phyloP scores from a whole-genome alignment of 2,113 vertebrate species.

The Cyrtonyx montezumae region DNA sequence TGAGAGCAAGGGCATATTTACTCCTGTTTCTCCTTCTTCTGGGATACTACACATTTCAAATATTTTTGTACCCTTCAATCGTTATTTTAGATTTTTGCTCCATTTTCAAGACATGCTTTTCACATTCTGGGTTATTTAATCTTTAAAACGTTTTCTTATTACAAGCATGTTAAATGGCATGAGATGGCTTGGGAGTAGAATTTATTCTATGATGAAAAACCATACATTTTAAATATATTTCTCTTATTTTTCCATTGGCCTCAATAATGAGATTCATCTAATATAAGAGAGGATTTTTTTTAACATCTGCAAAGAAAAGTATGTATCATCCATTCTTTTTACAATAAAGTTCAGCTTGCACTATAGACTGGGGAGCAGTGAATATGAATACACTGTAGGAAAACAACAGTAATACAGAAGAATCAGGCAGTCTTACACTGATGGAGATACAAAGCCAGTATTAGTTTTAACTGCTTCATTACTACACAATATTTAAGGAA shows the following conservation, averaged over 20 bases:
- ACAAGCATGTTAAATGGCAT: background rate
- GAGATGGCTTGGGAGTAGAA: background rate
- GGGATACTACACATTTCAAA: background rate
- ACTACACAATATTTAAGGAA: fast-evolving
- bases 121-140: background rate
- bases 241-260: background rate
- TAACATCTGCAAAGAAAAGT: background rate
- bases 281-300: background rate
- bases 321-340: background rate
- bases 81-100: background rate
- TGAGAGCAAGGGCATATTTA: fast-evolving
- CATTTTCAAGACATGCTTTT: background rate
- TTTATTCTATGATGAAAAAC: background rate
- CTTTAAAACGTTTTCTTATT: background rate
- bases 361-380: background rate
- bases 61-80: background rate
- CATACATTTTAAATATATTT: background rate
- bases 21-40: background rate
- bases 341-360: background rate
- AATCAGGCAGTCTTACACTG: fast-evolving
- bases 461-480: background rate
- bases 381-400: background rate
- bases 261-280: background rate
- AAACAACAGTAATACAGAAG: slow-evolving; percentile 23
- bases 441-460: background rate